Base-by-base conservation (phyloP, 1,140 invertebrate species). In the Anthonomus grandis region DNA sequence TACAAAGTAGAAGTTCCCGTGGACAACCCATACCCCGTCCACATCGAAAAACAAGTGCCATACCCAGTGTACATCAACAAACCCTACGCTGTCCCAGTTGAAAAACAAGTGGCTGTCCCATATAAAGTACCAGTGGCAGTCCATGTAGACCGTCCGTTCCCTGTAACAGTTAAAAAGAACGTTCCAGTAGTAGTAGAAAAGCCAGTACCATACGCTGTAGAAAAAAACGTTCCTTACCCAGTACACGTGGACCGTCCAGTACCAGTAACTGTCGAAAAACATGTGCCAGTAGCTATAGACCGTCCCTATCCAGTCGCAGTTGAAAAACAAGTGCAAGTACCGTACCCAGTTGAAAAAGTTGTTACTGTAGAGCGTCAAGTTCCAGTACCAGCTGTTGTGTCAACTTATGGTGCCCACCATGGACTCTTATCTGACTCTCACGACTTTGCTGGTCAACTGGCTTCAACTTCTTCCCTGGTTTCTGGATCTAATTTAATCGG, bases 241-340 rank as follows among this genome's bases (percentile, higher is more conserved):
- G 58, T 59, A 6, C 57, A 57, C n/a, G 57, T 63, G 9, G 62
- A 63, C 22, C 58, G 62, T 19, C 62, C 62, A 21, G 62, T 63
- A 17, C 53, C 57, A 2, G 46, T 53, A 2, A 22, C 57, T 17
- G 57, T 63, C 22, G 50, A 49, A 24, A 51, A 39, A 24, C 57
- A 59, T 15, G 57, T 59, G 1, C 57, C 57, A 52, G 62, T 63
- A 27, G 31, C 45, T 36, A 54, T 63, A n/a, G 57, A 59, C 25
- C 48, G 57, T 23, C 62, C 62, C 1, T 59, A 59, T 25, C 62
- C 62, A 2, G 57, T 59, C 9, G 56, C 57, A 23, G 62, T 63
- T 3, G 57, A 59, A n/a, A 58, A 57, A 21, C 52, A 63, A 38
- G 49, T 63, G 15, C 62, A 54, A 17, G 57, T 59, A 17, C 52